Conservation (phyloP, 2,113 vertebrate species). For the Diadophis punctatus region DNA sequence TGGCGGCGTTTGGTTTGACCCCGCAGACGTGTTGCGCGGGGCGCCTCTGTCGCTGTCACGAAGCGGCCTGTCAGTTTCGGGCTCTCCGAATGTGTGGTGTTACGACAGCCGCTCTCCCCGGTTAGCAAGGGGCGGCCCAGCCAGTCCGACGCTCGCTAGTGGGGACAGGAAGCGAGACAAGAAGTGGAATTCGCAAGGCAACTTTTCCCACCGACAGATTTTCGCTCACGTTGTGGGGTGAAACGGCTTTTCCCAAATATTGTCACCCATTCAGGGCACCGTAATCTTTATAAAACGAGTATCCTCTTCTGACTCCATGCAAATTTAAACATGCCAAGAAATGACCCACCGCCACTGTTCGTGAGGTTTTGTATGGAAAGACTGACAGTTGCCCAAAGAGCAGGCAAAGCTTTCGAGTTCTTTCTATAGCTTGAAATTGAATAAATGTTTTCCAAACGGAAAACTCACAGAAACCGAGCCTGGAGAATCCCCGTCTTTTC, state of each 20-base stretch:
- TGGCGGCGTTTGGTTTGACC: not conserved
- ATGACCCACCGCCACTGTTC: not conserved
- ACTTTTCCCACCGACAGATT: not conserved
- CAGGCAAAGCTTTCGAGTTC: not conserved
- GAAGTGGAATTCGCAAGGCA: too few relatives aligned
- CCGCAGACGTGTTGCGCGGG: not conserved
- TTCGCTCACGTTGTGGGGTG: not conserved
- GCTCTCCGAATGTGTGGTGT: not conserved
- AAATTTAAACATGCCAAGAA: not conserved
- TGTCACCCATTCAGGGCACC: not conserved
- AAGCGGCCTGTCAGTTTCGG: not conserved
- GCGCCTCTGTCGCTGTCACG: not conserved
- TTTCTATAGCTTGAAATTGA: not conserved
- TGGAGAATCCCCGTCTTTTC: not conserved
- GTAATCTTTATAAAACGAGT: not conserved
- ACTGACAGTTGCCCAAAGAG: not conserved
- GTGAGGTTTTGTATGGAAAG: not conserved
- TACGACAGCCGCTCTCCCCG: not conserved
- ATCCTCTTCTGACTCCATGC: not conserved
- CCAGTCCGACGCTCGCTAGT: not conserved
- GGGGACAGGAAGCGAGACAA: not conserved
- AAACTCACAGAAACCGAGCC: not conserved
- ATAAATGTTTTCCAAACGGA: not conserved
- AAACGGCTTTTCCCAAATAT: not conserved
- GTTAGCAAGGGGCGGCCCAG: not conserved